A percentile compares a stretch with the other conserved stretches of the same genome.
phyloP scores from a whole-genome alignment of 2,888 invertebrate species.

The Lysandra coridon region DNA sequence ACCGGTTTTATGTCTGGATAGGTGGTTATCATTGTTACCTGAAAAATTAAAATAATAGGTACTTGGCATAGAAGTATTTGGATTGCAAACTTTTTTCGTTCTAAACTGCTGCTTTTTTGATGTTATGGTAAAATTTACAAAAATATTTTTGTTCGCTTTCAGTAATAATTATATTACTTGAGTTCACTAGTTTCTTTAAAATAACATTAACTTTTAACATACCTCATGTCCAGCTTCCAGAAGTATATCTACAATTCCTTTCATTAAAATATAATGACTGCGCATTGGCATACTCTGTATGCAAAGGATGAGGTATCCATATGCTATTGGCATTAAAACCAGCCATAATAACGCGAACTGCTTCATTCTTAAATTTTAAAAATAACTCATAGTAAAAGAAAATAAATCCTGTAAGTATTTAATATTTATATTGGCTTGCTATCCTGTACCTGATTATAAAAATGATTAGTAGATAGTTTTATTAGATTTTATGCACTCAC shows the following conservation, averaged over 20 bases:
- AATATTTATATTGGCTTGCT: neutral
- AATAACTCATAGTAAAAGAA: neutral
- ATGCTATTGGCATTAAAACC: constrained; percentile 32
- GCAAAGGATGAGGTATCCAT: constrained; percentile 51
- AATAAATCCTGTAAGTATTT: no score
- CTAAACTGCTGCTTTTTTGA: no score
- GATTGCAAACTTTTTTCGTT: no score
- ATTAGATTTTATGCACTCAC: neutral
- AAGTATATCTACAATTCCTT: constrained; percentile 52
- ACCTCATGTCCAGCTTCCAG: constrained; percentile 57
- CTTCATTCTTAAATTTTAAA: constrained; percentile 15
- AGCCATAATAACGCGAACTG: constrained; percentile 36
- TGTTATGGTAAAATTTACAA: no score
- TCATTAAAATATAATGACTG: constrained; percentile 54
- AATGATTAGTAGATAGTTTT: neutral
- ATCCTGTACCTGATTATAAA: no score
- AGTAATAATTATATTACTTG: no score
- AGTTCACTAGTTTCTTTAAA: neutral
- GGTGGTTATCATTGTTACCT: constrained; percentile 13
- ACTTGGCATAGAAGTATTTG: no score
- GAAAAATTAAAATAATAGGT: neutral
- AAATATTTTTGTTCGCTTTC: no score
- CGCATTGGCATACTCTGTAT: constrained; percentile 50
- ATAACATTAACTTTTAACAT: neutral
- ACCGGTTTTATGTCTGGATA: neutral